Evolutionary conservation across 2,888 invertebrate genomes (phyloP), one percentile per base, ranked within the genome.

Genomic region (Meteorus colon): DNA sequence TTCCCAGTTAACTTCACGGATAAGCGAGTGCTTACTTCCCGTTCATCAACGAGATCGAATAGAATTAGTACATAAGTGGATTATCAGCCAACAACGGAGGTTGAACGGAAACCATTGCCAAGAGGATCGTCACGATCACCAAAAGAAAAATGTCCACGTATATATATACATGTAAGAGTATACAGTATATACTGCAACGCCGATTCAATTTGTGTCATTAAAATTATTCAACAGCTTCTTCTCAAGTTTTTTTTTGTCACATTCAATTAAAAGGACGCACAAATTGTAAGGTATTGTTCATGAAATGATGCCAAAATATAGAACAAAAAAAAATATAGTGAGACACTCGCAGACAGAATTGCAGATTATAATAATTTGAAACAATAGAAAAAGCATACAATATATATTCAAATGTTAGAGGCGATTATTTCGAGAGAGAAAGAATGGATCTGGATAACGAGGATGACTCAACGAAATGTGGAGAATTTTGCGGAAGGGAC

Each of bases 31-130:
- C 65, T 55, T 55, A 37, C 66, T 66, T 51, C 51, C 55, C 8
- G 55, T 65, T 73, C 55, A 66, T 73, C 67, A 77, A 77, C 60
- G 51, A 72, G 55, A 78, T 75, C 76, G 75, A 79, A 81, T 81
- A 78, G 79, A 81, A 81, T 82, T 81, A 81, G 79, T 77, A 66
- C 71, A 75, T 78, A 82, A 82, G 79, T 81, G 81, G 81, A 81
- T 82, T 81, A 81, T 79, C 78, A 77, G 75, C 70, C 76, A 66
- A 51, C 60, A 73, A 51, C 63, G 69, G 72, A 77, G 74, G 74
- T 72, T 29, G 74, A 70, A 45, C 27, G n/a, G 29, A 62, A 60
- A 27, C 29, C 71, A 29, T 63, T 16, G 24, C 41, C 45, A 62
- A 34, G 55, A 55, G 34, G 19, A 34, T 59, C 19, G 24, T 51